These are phyloP conservation scores for Marcusenius ussheri DNA, from an alignment of 2,113 vertebrate genomes.

Conservation along the genomic window DNA sequence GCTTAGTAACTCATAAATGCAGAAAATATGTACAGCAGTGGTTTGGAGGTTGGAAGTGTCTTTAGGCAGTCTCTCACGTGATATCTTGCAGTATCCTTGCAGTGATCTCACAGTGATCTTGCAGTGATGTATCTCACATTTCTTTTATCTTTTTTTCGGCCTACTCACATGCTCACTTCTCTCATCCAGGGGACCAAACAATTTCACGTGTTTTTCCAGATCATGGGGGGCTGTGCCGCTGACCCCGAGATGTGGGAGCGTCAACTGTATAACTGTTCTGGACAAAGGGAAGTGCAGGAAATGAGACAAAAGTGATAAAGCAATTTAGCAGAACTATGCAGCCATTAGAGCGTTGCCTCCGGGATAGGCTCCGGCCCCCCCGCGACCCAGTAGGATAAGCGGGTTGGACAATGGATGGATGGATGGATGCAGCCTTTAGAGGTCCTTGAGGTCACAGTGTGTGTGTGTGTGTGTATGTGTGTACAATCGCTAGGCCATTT, in stretches of 20 bases:
- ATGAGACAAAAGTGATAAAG: neutral
- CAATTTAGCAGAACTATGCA: neutral
- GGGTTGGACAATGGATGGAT: no score
- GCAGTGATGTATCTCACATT: neutral
- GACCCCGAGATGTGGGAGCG: neutral
- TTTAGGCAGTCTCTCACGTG: neutral
- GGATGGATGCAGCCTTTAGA: neutral
- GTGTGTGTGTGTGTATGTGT: neutral
- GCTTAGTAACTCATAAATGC: neutral
- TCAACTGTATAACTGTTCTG: neutral
- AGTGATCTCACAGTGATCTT: neutral
- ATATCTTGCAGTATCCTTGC: neutral
- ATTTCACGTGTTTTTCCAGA: neutral
- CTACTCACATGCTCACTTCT: neutral
- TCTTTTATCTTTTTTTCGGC: neutral
- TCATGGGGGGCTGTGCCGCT: neutral
- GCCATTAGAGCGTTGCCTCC: no score
- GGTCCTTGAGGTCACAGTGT: neutral
- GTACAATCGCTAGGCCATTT: neutral
- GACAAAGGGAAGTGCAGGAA: neutral
- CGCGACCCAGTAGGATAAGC: no score
- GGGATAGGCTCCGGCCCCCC: no score
- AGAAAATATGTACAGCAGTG: neutral
- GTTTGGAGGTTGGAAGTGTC: neutral
- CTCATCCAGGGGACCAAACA: neutral